Evolutionary conservation across 2,888 invertebrate genomes (phyloP), one percentile per base, ranked within the genome.

Genomic region (Stramonita haemastoma): DNA sequence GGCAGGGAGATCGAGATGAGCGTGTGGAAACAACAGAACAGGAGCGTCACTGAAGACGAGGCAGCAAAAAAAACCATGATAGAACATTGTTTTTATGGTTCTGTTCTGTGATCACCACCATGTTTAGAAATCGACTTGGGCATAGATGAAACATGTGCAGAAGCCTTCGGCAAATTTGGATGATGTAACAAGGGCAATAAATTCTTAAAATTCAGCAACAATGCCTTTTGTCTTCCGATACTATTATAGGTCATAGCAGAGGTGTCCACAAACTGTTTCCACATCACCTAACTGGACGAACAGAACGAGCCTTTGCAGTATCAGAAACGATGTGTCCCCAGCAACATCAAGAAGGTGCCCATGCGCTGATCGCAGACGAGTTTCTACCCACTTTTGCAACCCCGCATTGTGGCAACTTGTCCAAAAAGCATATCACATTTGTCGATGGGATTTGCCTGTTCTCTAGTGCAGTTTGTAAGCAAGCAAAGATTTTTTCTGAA

Each of bases 321-420:
- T 77, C 26, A 77, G 73, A 77, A 77, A 77, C 73, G n/a, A 29
- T 77, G 73, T 66, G 66, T 66, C 66, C 66, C 66, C 66, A 66
- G 66, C 73, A 77, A 77, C 73, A n/a, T 77, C 73, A 77, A 77
- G 73, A n/a, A 77, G 73, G 29, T 77, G n/a, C n/a, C n/a, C 73
- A 77, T 77, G 73, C 73, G 19, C 73, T 77, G 73, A 77, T 29
- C 29, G 73, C 73, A 77, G 73, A 77, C 73, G 73, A n/a, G 73
- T 77, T 77, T 77, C 73, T 29, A 77, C 73, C 73, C 73, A 77
- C 73, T 77, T 77, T 29, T n/a, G 29, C 29, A 77, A 77, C 73
- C 73, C 29, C 29, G 73, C 73, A 77, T 77, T 77, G 73, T 15
- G 73, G 29, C 73, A 77, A 77, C 29, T n/a, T 77, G 73, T 77